Conservation (phyloP, 2,113 vertebrate species). For the Brachyhypopomus gauderio region DNA sequence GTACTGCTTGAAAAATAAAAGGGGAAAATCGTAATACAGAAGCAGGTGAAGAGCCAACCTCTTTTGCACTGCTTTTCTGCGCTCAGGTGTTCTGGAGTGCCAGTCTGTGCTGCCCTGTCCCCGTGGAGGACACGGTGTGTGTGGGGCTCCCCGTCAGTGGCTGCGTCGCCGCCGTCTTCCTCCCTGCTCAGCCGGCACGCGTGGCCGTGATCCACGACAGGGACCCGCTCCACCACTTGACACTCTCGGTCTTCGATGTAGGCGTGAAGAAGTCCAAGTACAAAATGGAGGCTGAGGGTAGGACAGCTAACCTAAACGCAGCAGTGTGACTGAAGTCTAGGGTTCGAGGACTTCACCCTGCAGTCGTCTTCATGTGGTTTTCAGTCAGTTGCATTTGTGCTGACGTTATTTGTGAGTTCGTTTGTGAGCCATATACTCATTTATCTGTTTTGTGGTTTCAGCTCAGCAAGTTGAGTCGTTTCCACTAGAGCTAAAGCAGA, state of each 20-base stretch:
- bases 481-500: slow-evolving; percentile 31
- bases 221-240: neutral
- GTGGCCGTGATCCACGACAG: slow-evolving; percentile 63
- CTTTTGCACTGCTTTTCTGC: neutral
- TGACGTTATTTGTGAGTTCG: neutral
- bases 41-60: too few species aligned
- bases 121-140: slow-evolving; percentile 63
- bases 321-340: neutral
- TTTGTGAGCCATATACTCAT: neutral
- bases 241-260: slow-evolving; percentile 68
- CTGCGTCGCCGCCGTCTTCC: slow-evolving; percentile 69
- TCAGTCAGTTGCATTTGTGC: too few species aligned
- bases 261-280: slow-evolving; percentile 67
- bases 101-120: slow-evolving; percentile 60
- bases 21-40: too few species aligned
- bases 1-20: too few species aligned
- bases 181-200: slow-evolving; percentile 69
- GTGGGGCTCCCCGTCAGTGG: slow-evolving; percentile 60
- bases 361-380: too few species aligned
- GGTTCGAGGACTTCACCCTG: neutral
- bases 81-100: slow-evolving; percentile 67
- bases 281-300: slow-evolving; percentile 64
- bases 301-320: neutral
- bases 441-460: slow-evolving; percentile 42
- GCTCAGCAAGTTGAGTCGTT: slow-evolving; percentile 75